phyloP scores from a whole-genome alignment of 2,888 invertebrate genomes.

The Drosophila nr. perissopoda region DNA sequence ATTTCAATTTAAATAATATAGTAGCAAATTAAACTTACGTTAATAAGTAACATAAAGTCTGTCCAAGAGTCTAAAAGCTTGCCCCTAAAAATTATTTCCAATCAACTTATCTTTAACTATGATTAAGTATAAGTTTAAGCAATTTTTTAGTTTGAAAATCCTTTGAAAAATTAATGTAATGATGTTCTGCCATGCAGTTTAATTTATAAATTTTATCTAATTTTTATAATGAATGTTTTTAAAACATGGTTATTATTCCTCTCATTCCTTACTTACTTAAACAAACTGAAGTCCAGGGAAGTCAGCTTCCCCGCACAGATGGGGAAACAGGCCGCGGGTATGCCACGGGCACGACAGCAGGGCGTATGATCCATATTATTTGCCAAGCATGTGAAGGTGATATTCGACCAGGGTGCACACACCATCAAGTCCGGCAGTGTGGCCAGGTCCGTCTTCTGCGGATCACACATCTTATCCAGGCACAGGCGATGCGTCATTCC shows the following conservation, averaged over 20 bases:
- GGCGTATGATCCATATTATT: slow-evolving; percentile 93
- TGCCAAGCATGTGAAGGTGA: slow-evolving; percentile 92
- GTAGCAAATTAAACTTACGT: background rate
- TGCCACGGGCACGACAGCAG: slow-evolving; percentile 91
- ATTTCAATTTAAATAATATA: background rate
- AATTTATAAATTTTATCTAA: background rate
- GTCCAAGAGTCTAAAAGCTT: background rate
- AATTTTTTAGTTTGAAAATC: background rate
- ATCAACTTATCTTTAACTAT: background rate
- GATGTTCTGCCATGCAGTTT: too few species aligned
- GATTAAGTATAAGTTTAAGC: background rate
- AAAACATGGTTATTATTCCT: background rate
- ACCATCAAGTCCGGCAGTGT: slow-evolving; percentile 92
- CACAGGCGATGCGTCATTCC: slow-evolving; percentile 91
- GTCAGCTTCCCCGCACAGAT: slow-evolving; percentile 92
- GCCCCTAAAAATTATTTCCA: background rate
- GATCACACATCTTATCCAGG: slow-evolving; percentile 92
- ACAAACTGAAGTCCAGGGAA: slow-evolving; percentile 91
- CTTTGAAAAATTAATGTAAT: background rate
- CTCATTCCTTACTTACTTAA: slow-evolving; percentile 88
- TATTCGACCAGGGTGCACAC: slow-evolving; percentile 94
- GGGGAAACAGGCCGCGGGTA: slow-evolving; percentile 91
- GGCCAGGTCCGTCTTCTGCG: slow-evolving; percentile 86
- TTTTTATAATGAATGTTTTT: background rate
- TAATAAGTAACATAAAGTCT: background rate